Base-by-base conservation (phyloP, 2,888 invertebrate species). In the Sarcophaga rosellei region DNA sequence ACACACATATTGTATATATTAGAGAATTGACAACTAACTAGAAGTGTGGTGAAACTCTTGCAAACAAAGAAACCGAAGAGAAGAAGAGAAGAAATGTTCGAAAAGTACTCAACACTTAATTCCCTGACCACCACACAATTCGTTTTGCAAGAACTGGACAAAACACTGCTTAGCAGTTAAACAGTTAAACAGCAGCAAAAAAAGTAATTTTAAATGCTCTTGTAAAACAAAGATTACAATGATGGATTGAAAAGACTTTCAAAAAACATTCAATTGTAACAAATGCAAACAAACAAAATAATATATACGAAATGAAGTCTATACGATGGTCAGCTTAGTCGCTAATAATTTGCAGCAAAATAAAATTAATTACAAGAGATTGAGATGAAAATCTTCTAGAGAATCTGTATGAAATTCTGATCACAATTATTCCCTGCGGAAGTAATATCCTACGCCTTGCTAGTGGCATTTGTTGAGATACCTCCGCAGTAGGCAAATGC, bases 51-150 rank as follows among this genome's bases (percentile, higher is more conserved):
- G 4, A 12, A 47, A 47, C 47, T 12, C 15, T 47, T 47, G 45
- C 62, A 62, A 17, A 20, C 44, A 20, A 59, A 47, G 35, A 45
- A 63, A 12, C n/a, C 10, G 17, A 53, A 57, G 21, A 59, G 57
- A 72, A 72, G 61, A 53, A 1, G 1, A 3, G 4, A 15, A 15
- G 0, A 53, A 78, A 61, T 66, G 53, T 12, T 76, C 11, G 23
- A 68, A 85, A 63, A 85, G 70, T 69, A 68, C 57, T 53, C 47
- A 72, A 79, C 81, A 69, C 61, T 85, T 78, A 81, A 81, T 74
- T 74, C 59, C 45, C 73, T 81, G 81, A 74, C 72, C 73, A 85
- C 77, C 77, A 65, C 4, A 53, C 2, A 69, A 63, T 75, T 70
- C n/a, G 53, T 63, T 65, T 76, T 20, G 23, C 44, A 73, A 70